These are phyloP conservation scores for Caenorhabditis macrosperma DNA, from an alignment of 2,888 invertebrate genomes.

Conservation along the genomic window DNA sequence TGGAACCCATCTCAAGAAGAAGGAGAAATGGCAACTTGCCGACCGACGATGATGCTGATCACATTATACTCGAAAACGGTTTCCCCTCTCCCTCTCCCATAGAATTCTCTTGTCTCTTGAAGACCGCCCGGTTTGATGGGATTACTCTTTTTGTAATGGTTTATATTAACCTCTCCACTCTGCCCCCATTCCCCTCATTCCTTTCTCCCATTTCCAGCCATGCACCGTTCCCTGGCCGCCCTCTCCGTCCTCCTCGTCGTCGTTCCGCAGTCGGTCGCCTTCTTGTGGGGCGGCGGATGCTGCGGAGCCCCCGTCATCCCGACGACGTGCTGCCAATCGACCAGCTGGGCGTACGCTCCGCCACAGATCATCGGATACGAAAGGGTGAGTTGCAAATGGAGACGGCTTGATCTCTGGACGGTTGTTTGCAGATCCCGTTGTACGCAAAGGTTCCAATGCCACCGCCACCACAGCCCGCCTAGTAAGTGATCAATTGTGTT, in stretches of 20 bases:
- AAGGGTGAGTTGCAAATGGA: conserved; percentile 9
- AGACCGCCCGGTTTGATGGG: neutral
- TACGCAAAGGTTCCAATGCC: conserved; percentile 56
- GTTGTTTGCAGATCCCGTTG: conserved; percentile 30
- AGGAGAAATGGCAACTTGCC: neutral
- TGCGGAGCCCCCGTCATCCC: conserved; percentile 32
- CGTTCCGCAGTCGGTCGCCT: conserved; percentile 31
- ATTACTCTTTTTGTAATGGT: neutral
- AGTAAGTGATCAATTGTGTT: conserved; percentile 34
- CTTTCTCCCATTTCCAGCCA: conserved; percentile 20
- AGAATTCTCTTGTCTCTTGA: neutral
- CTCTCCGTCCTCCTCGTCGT: conserved; percentile 30
- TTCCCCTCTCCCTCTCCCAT: neutral
- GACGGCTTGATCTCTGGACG: neutral
- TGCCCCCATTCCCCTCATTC: neutral
- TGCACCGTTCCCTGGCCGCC: conserved; percentile 38
- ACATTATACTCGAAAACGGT: neutral
- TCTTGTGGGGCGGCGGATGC: conserved; percentile 45
- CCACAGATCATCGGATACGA: conserved; percentile 50
- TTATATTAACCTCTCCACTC: neutral
- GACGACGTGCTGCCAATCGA: conserved; percentile 25
- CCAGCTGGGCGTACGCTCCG: conserved; percentile 49
- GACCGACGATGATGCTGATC: conserved; percentile 10
- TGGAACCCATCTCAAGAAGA: conserved; percentile 22
- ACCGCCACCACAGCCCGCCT: conserved; percentile 16